Evolutionary conservation across 2,797 vertebrate genomes (phyloP).

Genomic region (Cossypha niveicapilla): DNA sequence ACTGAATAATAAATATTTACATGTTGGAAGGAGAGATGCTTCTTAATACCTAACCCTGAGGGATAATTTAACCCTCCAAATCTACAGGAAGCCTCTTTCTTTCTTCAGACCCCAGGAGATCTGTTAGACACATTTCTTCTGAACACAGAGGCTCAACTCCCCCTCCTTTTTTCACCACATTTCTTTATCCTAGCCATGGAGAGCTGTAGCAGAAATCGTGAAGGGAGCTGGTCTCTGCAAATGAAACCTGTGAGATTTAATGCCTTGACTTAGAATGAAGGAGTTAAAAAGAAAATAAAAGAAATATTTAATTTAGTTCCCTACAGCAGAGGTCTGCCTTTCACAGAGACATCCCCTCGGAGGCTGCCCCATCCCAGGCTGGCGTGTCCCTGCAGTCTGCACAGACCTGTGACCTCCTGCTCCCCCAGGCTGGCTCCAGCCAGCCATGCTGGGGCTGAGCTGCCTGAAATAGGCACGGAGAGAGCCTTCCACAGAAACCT

Average conservation of each 20-base stretch:
- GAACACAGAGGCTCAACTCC: background rate
- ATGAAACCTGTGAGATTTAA: background rate
- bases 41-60: background rate
- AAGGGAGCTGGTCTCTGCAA: background rate
- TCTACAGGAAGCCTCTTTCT: background rate
- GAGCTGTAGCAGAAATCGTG: background rate
- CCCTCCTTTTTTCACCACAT: background rate
- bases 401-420: constrained; percentile 1
- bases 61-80: background rate
- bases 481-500: constrained; percentile 64
- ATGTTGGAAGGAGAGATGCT: background rate
- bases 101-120: background rate
- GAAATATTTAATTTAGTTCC: background rate
- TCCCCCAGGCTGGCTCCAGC: constrained; percentile 43
- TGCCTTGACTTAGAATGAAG: background rate
- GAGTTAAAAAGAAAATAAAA: background rate
- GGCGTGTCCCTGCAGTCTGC: background rate
- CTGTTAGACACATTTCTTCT: background rate
- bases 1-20: background rate
- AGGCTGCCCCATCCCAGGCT: background rate
- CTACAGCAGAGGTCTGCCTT: background rate
- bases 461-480: constrained; percentile 1
- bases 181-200: background rate
- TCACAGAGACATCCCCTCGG: background rate
- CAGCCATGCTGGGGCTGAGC: background rate